A percentile compares a stretch with the other conserved stretches of the same genome.
Evolutionary conservation across 2,888 invertebrate species (phyloP).

Genomic region (Ennomos erosarius): DNA sequence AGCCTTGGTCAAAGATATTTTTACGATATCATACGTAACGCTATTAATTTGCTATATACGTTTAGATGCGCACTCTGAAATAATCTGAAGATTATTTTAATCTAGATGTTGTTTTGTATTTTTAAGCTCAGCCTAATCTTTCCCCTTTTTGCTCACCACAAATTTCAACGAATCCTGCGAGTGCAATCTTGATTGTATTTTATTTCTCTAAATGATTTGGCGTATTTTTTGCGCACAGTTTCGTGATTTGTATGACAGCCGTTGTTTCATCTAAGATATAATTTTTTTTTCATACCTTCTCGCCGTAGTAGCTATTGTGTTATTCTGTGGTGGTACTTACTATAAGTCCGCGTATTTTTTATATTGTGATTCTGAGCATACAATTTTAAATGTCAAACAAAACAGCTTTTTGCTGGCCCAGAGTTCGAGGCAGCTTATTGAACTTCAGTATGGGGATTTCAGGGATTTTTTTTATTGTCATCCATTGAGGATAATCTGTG

Average conservation of each 20-base stretch:
- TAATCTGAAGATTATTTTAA: too few species aligned
- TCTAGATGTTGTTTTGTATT: too few species aligned
- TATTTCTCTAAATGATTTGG: slow-evolving; percentile 22
- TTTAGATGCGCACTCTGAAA: too few species aligned
- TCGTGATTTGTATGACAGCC: slow-evolving; percentile 44
- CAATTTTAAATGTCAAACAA: slow-evolving; percentile 30
- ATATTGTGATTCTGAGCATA: slow-evolving; percentile 15
- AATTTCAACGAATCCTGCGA: slow-evolving; percentile 19
- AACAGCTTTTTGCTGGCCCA: slow-evolving; percentile 24
- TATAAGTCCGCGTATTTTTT: slow-evolving; percentile 25
- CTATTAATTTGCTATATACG: too few species aligned
- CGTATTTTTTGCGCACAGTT: slow-evolving; percentile 37
- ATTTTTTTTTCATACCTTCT: slow-evolving; percentile 10
- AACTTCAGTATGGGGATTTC: slow-evolving; percentile 20
- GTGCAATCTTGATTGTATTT: slow-evolving; percentile 46
- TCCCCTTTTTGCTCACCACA: slow-evolving; percentile 6
- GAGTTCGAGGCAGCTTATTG: slow-evolving; percentile 24
- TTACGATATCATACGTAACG: too few species aligned
- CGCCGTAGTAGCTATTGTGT: slow-evolving; percentile 3
- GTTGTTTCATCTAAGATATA: slow-evolving; percentile 25
- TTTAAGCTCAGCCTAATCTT: too few species aligned
- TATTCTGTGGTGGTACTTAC: slow-evolving; percentile 16
- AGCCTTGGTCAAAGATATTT: too few species aligned
- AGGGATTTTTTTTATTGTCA: slow-evolving; percentile 4
- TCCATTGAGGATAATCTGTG: slow-evolving; percentile 6